phyloP scores from a whole-genome alignment of 2,797 vertebrate species.

The Knipowitschia caucasica region DNA sequence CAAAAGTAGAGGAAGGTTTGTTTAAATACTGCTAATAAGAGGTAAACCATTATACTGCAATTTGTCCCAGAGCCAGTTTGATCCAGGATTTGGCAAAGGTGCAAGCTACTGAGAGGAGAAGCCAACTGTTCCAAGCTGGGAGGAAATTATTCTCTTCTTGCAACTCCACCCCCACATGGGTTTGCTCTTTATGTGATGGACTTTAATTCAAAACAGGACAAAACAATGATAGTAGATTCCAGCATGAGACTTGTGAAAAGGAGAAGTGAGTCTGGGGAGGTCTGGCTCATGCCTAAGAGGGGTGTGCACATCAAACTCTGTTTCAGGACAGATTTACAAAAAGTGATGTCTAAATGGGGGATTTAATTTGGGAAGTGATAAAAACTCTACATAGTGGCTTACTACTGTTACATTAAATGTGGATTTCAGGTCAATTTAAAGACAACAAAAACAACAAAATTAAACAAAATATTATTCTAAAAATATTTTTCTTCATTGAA shows the following conservation, averaged over 20 bases:
- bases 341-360: slow-evolving; percentile 27
- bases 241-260: slow-evolving; percentile 9
- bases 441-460: too few relatives aligned
- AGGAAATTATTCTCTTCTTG: slow-evolving; percentile 54
- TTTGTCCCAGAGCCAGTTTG: slow-evolving; percentile 42
- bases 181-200: slow-evolving; percentile 55
- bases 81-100: slow-evolving; percentile 42
- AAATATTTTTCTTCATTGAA: too few relatives aligned
- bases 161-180: slow-evolving; percentile 47
- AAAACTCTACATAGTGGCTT: not conserved
- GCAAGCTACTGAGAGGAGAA: slow-evolving; percentile 23
- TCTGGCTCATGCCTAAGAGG: slow-evolving; percentile 11
- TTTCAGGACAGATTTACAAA: slow-evolving; percentile 17
- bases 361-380: slow-evolving; percentile 35
- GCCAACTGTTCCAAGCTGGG: slow-evolving; percentile 49
- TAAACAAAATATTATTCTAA: too few relatives aligned
- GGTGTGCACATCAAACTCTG: slow-evolving; percentile 23
- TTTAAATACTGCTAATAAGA: slow-evolving; percentile 32
- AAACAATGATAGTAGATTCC: slow-evolving; percentile 52
- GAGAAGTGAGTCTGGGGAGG: slow-evolving; percentile 13
- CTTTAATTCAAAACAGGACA: slow-evolving; percentile 62
- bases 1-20: slow-evolving; percentile 7
- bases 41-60: slow-evolving; percentile 27
- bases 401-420: not conserved
- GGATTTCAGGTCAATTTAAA: not conserved